Evolutionary conservation across 1,140 invertebrate species (phyloP).

Genomic region (Cydia pomonella): DNA sequence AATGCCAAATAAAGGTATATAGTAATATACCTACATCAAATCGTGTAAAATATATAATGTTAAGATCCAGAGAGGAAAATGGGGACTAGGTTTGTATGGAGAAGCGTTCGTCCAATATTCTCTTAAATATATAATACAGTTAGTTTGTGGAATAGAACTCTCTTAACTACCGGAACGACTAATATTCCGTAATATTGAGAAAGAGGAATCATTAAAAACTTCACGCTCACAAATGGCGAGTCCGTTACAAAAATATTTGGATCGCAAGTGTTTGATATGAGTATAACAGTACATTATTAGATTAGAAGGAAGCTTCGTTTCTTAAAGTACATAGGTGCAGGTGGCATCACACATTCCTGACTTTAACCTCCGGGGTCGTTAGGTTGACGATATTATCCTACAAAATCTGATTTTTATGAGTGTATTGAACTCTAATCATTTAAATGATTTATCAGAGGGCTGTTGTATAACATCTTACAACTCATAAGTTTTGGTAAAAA

Average conservation of each 20-base stretch:
- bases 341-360: slow-evolving; percentile 2
- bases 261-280: slow-evolving; percentile 27
- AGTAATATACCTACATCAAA: too few relatives aligned
- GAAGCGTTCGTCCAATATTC: too few relatives aligned
- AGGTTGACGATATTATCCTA: too few relatives aligned
- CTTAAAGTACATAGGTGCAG: slow-evolving; percentile 4
- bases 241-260: slow-evolving; percentile 21
- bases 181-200: slow-evolving; percentile 29
- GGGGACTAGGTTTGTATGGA: too few relatives aligned
- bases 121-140: not conserved
- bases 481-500: too few relatives aligned
- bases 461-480: too few relatives aligned
- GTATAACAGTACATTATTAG: slow-evolving; percentile 24
- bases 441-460: too few relatives aligned
- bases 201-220: slow-evolving; percentile 23
- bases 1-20: too few relatives aligned
- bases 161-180: slow-evolving; percentile 30
- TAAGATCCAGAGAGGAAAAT: too few relatives aligned
- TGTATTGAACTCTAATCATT: too few relatives aligned
- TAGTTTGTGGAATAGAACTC: slow-evolving; percentile 16
- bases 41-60: too few relatives aligned
- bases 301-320: slow-evolving; percentile 29
- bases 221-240: not conserved
- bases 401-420: too few relatives aligned
- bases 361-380: not conserved